Percentiles rank a stretch among this genome's conserved stretches.
These are phyloP conservation scores for Cacoxenus indagator DNA, from an alignment of 2,888 invertebrate genomes.

Conservation along the genomic window DNA sequence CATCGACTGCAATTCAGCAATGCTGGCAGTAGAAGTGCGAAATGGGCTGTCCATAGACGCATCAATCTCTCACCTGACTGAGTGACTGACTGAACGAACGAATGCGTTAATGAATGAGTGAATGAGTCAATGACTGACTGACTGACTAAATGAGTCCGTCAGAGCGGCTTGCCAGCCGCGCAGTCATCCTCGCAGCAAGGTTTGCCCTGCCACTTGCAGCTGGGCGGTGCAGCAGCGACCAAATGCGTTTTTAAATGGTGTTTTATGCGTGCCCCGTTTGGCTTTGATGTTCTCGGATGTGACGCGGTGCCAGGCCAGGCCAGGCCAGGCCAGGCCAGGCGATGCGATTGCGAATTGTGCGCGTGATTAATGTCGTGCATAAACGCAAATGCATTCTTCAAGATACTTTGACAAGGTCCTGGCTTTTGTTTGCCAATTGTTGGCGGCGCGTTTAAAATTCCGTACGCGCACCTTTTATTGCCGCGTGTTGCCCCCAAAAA, in stretches of 20 bases:
- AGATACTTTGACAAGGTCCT: slow-evolving; percentile 64
- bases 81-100: neutral
- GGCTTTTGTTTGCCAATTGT: slow-evolving; percentile 38
- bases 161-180: neutral
- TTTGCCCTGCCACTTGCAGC: slow-evolving; percentile 6
- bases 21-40: slow-evolving; percentile 26
- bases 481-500: too few species aligned
- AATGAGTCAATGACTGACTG: neutral
- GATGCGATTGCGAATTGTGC: slow-evolving; percentile 32
- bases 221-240: slow-evolving; percentile 31
- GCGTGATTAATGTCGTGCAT: slow-evolving; percentile 64
- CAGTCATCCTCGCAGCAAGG: neutral
- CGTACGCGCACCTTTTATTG: too few species aligned
- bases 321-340: neutral
- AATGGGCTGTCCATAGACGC: slow-evolving; percentile 55
- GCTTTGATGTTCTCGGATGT: slow-evolving; percentile 60
- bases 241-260: slow-evolving; percentile 66
- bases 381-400: slow-evolving; percentile 63
- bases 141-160: neutral
- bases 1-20: neutral
- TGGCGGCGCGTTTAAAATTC: too few species aligned
- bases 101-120: neutral
- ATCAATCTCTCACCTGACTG: slow-evolving; percentile 54
- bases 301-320: too few species aligned
- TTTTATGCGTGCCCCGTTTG: slow-evolving; percentile 59